Conservation (phyloP, 2,797 vertebrate species). For the Spondyliosoma cantharus region DNA sequence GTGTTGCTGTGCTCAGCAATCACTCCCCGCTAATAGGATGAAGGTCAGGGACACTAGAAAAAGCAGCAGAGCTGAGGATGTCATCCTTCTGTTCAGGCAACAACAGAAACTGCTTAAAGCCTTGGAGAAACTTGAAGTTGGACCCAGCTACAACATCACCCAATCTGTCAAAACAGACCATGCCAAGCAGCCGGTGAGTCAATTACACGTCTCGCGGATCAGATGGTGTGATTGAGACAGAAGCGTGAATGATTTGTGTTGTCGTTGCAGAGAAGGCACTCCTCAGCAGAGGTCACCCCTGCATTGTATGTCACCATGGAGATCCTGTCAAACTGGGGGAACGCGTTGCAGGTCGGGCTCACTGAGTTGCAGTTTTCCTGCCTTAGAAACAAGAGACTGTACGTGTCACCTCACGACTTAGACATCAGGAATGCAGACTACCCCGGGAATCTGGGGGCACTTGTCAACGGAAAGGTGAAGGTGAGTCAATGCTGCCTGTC, state of each 20-base stretch:
- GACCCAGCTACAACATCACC: slow-evolving; percentile 51
- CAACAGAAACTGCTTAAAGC: slow-evolving; percentile 88
- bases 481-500: slow-evolving; percentile 49
- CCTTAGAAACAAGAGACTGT: slow-evolving; percentile 84
- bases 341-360: slow-evolving; percentile 86
- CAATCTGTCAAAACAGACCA: slow-evolving; percentile 61
- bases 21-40: background rate
- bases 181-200: slow-evolving; percentile 75
- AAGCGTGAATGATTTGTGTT: slow-evolving; percentile 35
- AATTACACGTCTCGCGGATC: slow-evolving; percentile 10
- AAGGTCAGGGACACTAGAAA: slow-evolving; percentile 40
- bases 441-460: slow-evolving; percentile 87
- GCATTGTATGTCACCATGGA: slow-evolving; percentile 93
- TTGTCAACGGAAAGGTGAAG: slow-evolving; percentile 89
- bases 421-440: slow-evolving; percentile 88
- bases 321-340: slow-evolving; percentile 97
- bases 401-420: slow-evolving; percentile 92
- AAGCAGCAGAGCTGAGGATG: slow-evolving; percentile 42
- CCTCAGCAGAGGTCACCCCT: slow-evolving; percentile 79
- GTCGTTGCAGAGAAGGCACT: slow-evolving; percentile 67
- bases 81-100: slow-evolving; percentile 85
- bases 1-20: slow-evolving; percentile 18
- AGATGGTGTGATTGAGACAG: background rate
- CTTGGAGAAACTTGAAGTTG: slow-evolving; percentile 82
- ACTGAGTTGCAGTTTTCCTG: slow-evolving; percentile 95